A percentile compares a stretch with the other conserved stretches of the same genome.
Evolutionary conservation across 2,888 invertebrate species (phyloP).

Genomic region (Ryuthela nishihirai): DNA sequence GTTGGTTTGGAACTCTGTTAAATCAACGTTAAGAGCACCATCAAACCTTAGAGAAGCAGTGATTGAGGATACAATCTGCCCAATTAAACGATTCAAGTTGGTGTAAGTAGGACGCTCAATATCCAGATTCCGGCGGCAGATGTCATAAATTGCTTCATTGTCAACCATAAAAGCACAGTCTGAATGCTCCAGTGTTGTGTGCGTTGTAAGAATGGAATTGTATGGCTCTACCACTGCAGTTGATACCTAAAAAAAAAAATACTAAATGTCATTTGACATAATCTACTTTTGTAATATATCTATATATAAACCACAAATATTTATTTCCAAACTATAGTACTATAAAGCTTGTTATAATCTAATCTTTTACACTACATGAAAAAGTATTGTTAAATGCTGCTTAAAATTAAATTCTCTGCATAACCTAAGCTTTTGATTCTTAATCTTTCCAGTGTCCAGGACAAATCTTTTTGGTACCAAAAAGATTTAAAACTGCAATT

Average conservation of each 20-base stretch:
- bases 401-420: too few species aligned
- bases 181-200: slow-evolving; percentile 54
- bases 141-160: slow-evolving; percentile 76
- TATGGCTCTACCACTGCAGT: slow-evolving; percentile 46
- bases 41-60: slow-evolving; percentile 90
- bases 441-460: too few species aligned
- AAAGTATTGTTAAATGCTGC: too few species aligned
- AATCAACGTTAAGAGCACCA: slow-evolving; percentile 84
- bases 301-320: too few species aligned
- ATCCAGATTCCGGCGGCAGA: slow-evolving; percentile 87
- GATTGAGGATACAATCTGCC: slow-evolving; percentile 61
- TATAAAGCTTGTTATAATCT: too few species aligned
- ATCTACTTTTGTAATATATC: too few species aligned
- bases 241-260: slow-evolving; percentile 36
- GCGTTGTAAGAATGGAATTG: slow-evolving; percentile 45
- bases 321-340: too few species aligned
- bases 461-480: too few species aligned
- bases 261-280: neutral
- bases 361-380: too few species aligned
- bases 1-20: slow-evolving; percentile 77
- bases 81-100: slow-evolving; percentile 63
- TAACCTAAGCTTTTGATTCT: too few species aligned
- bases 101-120: slow-evolving; percentile 93
- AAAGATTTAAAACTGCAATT: too few species aligned
- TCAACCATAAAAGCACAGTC: slow-evolving; percentile 67